These are phyloP conservation scores for Cyanoderma ruficeps DNA, from an alignment of 2,113 vertebrate genomes.

Conservation along the genomic window DNA sequence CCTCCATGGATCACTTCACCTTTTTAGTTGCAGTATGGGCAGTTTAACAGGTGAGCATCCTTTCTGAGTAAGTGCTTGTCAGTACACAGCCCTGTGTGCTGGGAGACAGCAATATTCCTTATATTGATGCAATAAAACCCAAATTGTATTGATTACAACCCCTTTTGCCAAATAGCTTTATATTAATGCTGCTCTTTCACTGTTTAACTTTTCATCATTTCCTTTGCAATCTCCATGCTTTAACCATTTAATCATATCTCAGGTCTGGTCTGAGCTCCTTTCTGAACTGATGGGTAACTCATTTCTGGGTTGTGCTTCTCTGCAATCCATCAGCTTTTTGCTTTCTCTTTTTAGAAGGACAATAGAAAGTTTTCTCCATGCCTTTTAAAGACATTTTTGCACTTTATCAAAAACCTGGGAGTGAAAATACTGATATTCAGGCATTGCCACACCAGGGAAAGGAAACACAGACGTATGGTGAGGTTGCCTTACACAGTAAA, in stretches of 20 bases:
- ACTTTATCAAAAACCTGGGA: not conserved
- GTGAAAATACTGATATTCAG: not conserved
- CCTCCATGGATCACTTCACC: not conserved
- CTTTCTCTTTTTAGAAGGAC: not conserved
- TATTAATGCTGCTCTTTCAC: not conserved
- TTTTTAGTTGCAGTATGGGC: accelerated
- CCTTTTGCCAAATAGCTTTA: not conserved
- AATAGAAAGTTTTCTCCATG: not conserved
- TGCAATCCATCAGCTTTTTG: not conserved
- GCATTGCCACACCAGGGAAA: not conserved
- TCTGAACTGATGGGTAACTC: not conserved
- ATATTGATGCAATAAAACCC: not conserved
- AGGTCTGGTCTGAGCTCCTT: not conserved
- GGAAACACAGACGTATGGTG: not conserved
- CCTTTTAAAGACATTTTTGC: not conserved
- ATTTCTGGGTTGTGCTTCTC: not conserved
- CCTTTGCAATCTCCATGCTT: not conserved
- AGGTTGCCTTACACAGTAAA: not conserved
- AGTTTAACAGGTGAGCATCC: not conserved
- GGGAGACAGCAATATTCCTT: not conserved
- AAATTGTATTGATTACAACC: not conserved
- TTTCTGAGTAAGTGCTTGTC: not conserved
- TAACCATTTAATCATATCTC: not conserved
- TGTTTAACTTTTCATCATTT: not conserved
- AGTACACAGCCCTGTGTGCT: not conserved